phyloP scores from a whole-genome alignment of 2,888 invertebrate genomes.

The Drosophila paranaensis region DNA sequence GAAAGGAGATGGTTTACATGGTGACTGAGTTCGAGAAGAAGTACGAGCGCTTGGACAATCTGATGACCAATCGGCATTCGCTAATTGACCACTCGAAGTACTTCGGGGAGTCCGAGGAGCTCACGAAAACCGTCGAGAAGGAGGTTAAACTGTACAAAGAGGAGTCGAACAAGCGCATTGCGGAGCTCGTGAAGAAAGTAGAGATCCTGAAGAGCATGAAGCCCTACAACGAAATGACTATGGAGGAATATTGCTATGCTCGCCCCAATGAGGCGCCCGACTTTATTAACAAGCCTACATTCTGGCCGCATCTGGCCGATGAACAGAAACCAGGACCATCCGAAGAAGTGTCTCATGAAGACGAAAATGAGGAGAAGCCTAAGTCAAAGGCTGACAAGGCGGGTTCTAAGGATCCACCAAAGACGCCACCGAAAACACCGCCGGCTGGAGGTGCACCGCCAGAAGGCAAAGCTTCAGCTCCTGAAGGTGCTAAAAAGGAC shows the following conservation, averaged over 20 bases:
- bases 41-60: constrained; percentile 85
- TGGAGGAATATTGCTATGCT: constrained; percentile 90
- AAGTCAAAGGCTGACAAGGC: neutral
- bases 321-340: constrained; percentile 85
- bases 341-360: constrained; percentile 15
- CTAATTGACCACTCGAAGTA: constrained; percentile 74
- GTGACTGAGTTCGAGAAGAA: constrained; percentile 94
- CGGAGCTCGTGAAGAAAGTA: constrained; percentile 86
- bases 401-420: neutral
- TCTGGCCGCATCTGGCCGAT: constrained; percentile 92
- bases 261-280: constrained; percentile 90
- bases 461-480: neutral
- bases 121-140: constrained; percentile 87
- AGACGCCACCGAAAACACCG: constrained; percentile 27
- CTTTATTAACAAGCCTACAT: constrained; percentile 89
- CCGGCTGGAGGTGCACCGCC: constrained; percentile 15
- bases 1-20: constrained; percentile 89
- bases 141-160: constrained; percentile 58
- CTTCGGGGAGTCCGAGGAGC: constrained; percentile 86
- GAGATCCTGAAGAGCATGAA: constrained; percentile 87
- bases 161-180: constrained; percentile 82
- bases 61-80: constrained; percentile 61
- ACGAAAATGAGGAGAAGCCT: neutral
- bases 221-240: constrained; percentile 93
- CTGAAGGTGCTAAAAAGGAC: neutral